These are phyloP conservation scores for Aselliscus stoliczkanus DNA, from an alignment of 2,797 vertebrate species.

Conservation along the genomic window DNA sequence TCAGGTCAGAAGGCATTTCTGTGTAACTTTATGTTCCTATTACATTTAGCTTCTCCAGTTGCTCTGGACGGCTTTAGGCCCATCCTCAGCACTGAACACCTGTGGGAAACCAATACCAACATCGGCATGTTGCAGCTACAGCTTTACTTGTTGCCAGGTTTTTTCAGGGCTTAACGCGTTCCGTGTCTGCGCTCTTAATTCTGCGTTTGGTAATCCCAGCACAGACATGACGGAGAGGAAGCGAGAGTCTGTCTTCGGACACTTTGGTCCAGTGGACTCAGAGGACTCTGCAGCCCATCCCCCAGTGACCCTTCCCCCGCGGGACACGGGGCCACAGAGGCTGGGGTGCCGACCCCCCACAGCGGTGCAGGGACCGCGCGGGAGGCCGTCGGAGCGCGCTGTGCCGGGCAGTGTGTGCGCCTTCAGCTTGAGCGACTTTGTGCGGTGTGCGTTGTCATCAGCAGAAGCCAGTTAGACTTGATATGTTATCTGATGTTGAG, in stretches of 20 bases:
- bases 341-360: background rate
- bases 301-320: fast-evolving
- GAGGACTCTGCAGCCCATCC: background rate
- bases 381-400: fast-evolving
- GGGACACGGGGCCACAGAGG: background rate
- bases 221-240: background rate
- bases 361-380: fast-evolving
- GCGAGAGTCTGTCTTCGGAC: background rate
- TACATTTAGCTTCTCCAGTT: fast-evolving
- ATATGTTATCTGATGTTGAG: background rate
- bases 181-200: fast-evolving
- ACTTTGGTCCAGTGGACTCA: background rate
- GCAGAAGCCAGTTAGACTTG: background rate
- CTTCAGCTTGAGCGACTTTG: fast-evolving
- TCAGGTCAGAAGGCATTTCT: fast-evolving
- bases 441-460: background rate
- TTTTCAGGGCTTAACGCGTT: fast-evolving
- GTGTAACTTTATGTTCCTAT: fast-evolving
- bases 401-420: fast-evolving
- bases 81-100: background rate
- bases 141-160: background rate
- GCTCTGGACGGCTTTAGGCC: background rate
- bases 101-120: fast-evolving
- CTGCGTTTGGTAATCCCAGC: background rate
- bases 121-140: fast-evolving